Conservation (phyloP, 2,797 vertebrate species). For the Melanotaenia maccullochi region DNA sequence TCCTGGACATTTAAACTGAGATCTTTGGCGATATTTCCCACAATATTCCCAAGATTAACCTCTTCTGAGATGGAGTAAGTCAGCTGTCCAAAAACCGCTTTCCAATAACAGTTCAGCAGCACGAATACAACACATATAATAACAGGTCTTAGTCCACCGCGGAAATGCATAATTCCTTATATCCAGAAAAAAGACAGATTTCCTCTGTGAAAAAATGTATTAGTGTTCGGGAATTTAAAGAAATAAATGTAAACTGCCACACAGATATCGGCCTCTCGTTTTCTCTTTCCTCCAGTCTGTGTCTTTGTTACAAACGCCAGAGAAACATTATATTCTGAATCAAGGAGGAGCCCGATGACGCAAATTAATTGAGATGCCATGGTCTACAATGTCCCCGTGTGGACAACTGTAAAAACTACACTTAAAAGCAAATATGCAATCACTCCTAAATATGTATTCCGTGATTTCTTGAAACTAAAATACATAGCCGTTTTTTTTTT, state of each 20-base stretch:
- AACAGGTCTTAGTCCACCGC: constrained; percentile 62
- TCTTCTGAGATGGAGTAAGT: constrained; percentile 66
- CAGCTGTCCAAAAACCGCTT: constrained; percentile 42
- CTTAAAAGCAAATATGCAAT: neutral
- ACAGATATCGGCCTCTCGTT: constrained; percentile 57
- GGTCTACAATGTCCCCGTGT: constrained; percentile 60
- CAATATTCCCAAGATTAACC: constrained; percentile 51
- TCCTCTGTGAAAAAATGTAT: neutral
- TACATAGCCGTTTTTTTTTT: no score
- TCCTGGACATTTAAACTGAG: constrained; percentile 50
- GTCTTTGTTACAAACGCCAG: constrained; percentile 41
- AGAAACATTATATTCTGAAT: constrained; percentile 25
- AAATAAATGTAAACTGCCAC: neutral
- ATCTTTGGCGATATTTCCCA: constrained; percentile 71
- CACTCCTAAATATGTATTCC: no score
- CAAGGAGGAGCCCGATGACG: constrained; percentile 44
- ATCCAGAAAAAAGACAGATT: neutral
- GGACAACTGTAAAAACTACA: constrained; percentile 37
- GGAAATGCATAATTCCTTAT: constrained; percentile 65
- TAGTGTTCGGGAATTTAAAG: neutral
- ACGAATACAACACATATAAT: constrained; percentile 53
- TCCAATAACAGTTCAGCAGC: constrained; percentile 52
- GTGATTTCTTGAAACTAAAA: no score
- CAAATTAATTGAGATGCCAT: neutral
- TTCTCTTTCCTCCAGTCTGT: neutral